Conservation (phyloP, 2,888 invertebrate species). For the Heliconius sara region DNA sequence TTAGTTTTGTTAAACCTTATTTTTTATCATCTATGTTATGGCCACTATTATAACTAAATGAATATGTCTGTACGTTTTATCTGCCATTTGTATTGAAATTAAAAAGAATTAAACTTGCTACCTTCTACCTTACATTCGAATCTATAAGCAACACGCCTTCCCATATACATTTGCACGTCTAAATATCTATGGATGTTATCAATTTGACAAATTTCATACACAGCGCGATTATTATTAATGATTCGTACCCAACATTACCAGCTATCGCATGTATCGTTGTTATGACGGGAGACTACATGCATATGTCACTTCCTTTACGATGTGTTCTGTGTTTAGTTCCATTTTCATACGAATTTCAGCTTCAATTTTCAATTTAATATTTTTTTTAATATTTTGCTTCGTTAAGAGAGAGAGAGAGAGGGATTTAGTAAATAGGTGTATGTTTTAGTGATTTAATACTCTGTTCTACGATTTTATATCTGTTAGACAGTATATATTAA, state of each 20-base stretch:
- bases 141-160: neutral
- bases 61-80: neutral
- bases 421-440: no score
- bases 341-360: constrained; percentile 2
- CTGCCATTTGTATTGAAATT: neutral
- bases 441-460: no score
- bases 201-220: constrained; percentile 46
- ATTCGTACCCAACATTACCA: constrained; percentile 46
- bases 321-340: constrained; percentile 27
- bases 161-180: neutral
- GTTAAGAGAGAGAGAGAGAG: no score
- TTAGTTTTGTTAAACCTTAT: no score
- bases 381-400: neutral
- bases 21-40: no score
- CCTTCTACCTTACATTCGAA: neutral
- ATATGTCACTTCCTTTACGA: constrained; percentile 49
- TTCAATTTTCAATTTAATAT: neutral
- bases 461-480: no score
- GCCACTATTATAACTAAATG: no score
- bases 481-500: no score
- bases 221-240: constrained; percentile 48
- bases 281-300: constrained; percentile 44
- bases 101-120: neutral
- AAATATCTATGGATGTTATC: constrained; percentile 38
- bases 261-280: constrained; percentile 37